phyloP scores from a whole-genome alignment of 2,113 vertebrate genomes.

The Microtus pennsylvanicus region DNA sequence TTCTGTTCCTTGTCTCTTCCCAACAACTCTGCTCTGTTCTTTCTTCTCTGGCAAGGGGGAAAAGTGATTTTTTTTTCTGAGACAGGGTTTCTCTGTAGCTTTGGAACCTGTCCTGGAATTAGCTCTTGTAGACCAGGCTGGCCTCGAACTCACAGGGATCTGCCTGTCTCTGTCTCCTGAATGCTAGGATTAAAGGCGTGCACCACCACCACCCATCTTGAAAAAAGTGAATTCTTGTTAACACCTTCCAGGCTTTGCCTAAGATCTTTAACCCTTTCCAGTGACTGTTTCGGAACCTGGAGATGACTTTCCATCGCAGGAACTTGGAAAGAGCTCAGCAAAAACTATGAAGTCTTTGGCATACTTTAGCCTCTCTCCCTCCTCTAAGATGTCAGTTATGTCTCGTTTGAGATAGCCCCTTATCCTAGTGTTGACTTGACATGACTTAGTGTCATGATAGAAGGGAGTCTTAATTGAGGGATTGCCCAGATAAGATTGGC shows the following conservation, averaged over 20 bases:
- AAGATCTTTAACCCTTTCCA: background rate
- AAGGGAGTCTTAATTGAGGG: background rate
- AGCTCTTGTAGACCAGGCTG: too few relatives aligned
- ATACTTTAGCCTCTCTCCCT: background rate
- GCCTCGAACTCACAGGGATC: too few relatives aligned
- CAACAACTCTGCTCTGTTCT: background rate
- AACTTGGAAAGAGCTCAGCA: background rate
- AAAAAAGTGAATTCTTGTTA: background rate
- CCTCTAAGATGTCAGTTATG: background rate
- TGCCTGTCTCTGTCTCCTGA: too few relatives aligned
- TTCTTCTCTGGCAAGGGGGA: slow-evolving; percentile 17
- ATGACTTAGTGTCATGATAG: background rate
- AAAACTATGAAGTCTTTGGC: background rate
- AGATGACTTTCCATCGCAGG: background rate
- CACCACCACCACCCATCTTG: too few relatives aligned
- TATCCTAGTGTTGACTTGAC: background rate
- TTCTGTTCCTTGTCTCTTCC: background rate
- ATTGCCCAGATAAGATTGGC: background rate
- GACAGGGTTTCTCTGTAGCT: too few relatives aligned
- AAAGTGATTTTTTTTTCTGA: background rate
- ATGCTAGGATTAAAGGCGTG: too few relatives aligned
- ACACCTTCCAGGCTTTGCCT: background rate
- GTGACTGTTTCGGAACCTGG: background rate
- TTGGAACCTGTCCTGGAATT: too few relatives aligned
- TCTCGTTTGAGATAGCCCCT: background rate